Evolutionary conservation across 2,113 vertebrate species (phyloP), one percentile per base, ranked within the genome.

Genomic region (Melanerpes formicivorus): DNA sequence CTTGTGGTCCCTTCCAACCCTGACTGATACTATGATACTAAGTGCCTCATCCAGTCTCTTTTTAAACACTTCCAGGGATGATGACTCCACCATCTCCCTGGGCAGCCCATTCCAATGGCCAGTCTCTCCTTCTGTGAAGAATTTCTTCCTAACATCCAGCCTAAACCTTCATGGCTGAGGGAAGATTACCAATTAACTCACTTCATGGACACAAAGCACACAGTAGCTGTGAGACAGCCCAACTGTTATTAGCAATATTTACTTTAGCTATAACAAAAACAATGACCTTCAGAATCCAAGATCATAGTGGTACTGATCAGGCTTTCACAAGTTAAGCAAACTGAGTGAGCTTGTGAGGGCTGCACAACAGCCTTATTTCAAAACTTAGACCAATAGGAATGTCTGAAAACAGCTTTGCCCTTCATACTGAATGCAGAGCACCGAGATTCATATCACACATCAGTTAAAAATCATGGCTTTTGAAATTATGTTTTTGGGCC

Each of bases 131-230:
- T 40, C 40, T 40, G 40, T 40, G 40, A 40, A 40, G 11, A 40
- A 40, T 40, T 40, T 40, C 40, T 11, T 40, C 40, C 40, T 40
- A 40, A 40, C 10, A 40, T 40, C 40, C 11, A 40, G 40, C 40
- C 40, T 40, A 40, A 40, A 40, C 40, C 40, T 40, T 54, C 32
- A 11, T 8, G 30, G 5, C 30, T 80, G 54, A 82, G 40, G 29
- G 25, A 77, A 54, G 54, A 80, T 87, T 65, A 74, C 11, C 32
- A 46, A 85, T 66, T 88, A 93, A 84, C 77, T 90, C 89, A 70
- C 6, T 48, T 67, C 32, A 62, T 6, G 5, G 22, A 12, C 30
- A 65, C 15, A 71, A 70, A 89, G 23, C 14, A 37, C 18, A 54
- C 5, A 26, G 5, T 22, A 83, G 60, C 87, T 80, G 14, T 59